Evolutionary conservation across 2,888 invertebrate species (phyloP).

Genomic region (Drosophila maculinotata): DNA sequence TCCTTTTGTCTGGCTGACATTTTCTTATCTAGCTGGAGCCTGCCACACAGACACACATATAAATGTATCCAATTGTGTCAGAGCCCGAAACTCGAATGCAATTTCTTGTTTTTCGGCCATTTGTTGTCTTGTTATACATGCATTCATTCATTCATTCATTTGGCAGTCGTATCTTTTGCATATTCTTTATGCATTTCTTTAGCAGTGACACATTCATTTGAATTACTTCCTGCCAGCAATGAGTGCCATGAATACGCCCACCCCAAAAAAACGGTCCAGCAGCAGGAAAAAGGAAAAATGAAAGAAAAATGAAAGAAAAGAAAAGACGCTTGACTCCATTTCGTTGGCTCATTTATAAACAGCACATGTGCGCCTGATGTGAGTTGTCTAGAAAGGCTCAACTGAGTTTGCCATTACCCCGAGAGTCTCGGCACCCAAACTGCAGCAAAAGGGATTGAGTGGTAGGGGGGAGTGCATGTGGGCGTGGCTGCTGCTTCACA

Average conservation of each 20-base stretch:
- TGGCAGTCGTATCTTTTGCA: conserved; percentile 36
- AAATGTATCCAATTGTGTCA: conserved; percentile 34
- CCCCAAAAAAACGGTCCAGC: no score
- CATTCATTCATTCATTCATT: conserved; percentile 39
- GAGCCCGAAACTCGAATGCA: conserved; percentile 20
- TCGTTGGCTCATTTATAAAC: conserved; percentile 70
- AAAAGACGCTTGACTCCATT: conserved; percentile 50
- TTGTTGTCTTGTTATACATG: conserved; percentile 44
- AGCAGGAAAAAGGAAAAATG: no score
- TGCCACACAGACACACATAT: conserved; percentile 13
- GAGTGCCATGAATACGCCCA: conserved; percentile 17
- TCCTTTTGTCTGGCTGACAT: conserved; percentile 23
- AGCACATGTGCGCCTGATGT: conserved; percentile 69
- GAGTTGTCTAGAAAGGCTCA: conserved; percentile 59
- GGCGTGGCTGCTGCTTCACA: conserved; percentile 51
- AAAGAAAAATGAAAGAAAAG: conserved; percentile 19
- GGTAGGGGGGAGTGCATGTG: neutral
- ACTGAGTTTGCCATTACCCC: conserved; percentile 48
- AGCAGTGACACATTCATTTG: conserved; percentile 70
- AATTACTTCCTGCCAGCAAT: conserved; percentile 68
- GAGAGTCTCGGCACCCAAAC: conserved; percentile 19
- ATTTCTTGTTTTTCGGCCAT: conserved; percentile 36
- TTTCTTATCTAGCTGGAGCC: conserved; percentile 36
- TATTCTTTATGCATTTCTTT: conserved; percentile 52
- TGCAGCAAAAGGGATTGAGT: conserved; percentile 1